Conservation (phyloP, 2,888 invertebrate genomes). For the Eulithis testata region DNA sequence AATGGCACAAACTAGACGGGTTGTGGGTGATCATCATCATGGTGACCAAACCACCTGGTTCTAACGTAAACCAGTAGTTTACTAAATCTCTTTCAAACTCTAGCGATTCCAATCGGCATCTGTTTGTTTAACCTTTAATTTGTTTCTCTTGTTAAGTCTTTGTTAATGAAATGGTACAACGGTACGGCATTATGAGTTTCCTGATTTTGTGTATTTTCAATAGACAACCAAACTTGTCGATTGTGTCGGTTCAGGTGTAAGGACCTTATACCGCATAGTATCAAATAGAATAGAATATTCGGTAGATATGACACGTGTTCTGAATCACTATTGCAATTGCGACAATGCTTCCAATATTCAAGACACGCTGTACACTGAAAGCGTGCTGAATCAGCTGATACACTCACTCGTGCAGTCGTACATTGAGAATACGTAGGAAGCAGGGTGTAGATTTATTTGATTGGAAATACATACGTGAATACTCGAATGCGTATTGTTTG, state of each 20-base stretch:
- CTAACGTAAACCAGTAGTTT: too few relatives aligned
- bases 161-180: too few relatives aligned
- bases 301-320: slow-evolving; percentile 36
- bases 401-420: slow-evolving; percentile 17
- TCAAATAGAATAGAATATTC: slow-evolving; percentile 38
- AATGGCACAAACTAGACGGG: too few relatives aligned
- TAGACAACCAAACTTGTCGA: slow-evolving; percentile 18
- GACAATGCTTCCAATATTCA: slow-evolving; percentile 35
- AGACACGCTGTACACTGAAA: slow-evolving; percentile 34
- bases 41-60: too few relatives aligned
- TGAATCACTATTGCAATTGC: slow-evolving; percentile 36
- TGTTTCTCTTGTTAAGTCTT: too few relatives aligned
- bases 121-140: too few relatives aligned
- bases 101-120: too few relatives aligned
- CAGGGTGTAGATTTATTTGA: slow-evolving; percentile 19
- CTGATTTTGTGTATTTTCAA: slow-evolving; percentile 7
- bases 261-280: slow-evolving; percentile 26
- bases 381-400: slow-evolving; percentile 36
- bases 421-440: slow-evolving; percentile 14
- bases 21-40: too few relatives aligned
- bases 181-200: too few relatives aligned
- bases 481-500: not conserved
- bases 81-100: too few relatives aligned
- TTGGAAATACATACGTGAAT: slow-evolving; percentile 16
- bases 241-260: slow-evolving; percentile 24